Percentiles rank a stretch among this genome's conserved stretches.
Evolutionary conservation across 35 echinoderm and acorn worm species (phyloP).

Genomic region (Apostichopus parvimensis): DNA sequence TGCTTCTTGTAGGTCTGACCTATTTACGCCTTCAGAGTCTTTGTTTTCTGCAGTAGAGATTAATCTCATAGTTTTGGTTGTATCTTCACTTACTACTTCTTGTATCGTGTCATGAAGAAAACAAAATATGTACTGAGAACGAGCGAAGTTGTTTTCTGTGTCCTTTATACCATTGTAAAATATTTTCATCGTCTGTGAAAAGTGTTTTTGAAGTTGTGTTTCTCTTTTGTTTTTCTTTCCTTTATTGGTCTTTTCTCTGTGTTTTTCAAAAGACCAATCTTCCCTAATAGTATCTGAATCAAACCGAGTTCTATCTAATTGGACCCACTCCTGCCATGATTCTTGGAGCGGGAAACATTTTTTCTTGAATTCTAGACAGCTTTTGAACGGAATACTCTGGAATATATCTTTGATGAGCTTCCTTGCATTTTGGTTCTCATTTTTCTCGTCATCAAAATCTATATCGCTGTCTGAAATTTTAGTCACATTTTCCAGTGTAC

Average conservation of each 20-base stretch:
- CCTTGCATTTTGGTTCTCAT: not conserved
- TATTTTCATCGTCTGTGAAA: conserved; percentile 14
- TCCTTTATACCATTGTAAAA: not conserved
- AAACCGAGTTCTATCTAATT: conserved; percentile 1
- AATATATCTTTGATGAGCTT: not conserved
- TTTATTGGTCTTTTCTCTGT: not conserved
- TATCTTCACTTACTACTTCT: not conserved
- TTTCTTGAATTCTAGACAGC: conserved; percentile 17
- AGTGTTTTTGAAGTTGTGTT: not conserved
- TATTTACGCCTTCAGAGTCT: not conserved
- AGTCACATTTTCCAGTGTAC: not conserved
- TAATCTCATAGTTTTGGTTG: not conserved
- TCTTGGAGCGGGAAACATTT: not conserved
- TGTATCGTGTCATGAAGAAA: not conserved
- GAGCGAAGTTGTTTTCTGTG: not conserved
- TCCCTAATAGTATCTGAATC: not conserved
- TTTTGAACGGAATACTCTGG: not conserved
- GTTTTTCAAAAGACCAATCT: conserved; percentile 17
- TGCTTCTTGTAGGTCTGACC: too few species aligned
- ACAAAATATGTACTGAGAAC: not conserved
- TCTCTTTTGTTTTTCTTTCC: not conserved
- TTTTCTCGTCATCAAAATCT: not conserved
- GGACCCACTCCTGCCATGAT: conserved; percentile 9
- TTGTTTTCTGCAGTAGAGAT: not conserved
- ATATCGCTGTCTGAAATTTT: not conserved